Percentiles rank a stretch among this genome's conserved stretches.
Evolutionary conservation across 1,140 invertebrate genomes (phyloP).

Genomic region (Thereuonema tuberculata): DNA sequence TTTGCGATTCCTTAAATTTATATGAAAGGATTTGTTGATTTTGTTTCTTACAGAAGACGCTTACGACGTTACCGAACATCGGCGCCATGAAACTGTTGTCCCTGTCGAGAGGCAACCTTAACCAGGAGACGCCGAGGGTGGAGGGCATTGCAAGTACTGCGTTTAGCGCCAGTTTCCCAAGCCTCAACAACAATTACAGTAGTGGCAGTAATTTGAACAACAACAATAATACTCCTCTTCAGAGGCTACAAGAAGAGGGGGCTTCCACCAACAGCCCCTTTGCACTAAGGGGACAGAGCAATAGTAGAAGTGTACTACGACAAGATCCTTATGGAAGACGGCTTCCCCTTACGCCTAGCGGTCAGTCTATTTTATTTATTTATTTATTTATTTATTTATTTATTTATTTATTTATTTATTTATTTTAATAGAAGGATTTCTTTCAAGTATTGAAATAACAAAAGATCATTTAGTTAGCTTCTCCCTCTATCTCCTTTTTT

Average conservation of each 20-base stretch:
- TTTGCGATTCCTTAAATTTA: too few species aligned
- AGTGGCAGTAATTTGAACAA: constrained; percentile 9
- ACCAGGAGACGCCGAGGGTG: background rate
- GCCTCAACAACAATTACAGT: constrained; percentile 14
- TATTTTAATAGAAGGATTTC: too few species aligned
- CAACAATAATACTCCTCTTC: too few species aligned
- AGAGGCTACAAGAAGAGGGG: too few species aligned
- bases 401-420: too few species aligned
- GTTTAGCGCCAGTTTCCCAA: constrained; percentile 11
- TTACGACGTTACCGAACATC: background rate
- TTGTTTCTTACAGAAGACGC: background rate
- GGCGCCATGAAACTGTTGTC: constrained; percentile 5
- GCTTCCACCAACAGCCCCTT: constrained; percentile 9
- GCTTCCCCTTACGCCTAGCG: constrained; percentile 18
- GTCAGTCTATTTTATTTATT: constrained; percentile 10
- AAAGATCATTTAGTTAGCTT: too few species aligned
- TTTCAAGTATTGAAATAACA: too few species aligned
- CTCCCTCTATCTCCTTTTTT: too few species aligned
- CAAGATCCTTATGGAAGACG: constrained; percentile 8
- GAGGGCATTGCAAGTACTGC: background rate
- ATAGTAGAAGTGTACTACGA: background rate
- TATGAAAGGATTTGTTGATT: too few species aligned
- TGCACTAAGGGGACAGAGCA: background rate
- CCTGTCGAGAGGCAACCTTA: background rate
- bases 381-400: background rate